phyloP scores from a whole-genome alignment of 2,113 vertebrate species.

The Crypturellus undulatus region DNA sequence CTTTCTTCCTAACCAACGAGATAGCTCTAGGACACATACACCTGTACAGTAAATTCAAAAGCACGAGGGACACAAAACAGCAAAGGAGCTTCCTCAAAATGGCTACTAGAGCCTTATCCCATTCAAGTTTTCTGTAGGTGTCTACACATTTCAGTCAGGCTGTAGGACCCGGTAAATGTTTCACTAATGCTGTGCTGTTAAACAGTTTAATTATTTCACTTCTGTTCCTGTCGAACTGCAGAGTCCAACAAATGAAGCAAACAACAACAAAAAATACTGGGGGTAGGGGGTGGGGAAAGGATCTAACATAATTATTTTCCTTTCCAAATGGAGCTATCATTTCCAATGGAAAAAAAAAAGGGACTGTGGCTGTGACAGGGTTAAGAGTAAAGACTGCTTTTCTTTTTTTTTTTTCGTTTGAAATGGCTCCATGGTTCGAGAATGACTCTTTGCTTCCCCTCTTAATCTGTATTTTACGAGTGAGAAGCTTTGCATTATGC shows the following conservation, averaged over 20 bases:
- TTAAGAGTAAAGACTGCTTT: slow-evolving; percentile 85
- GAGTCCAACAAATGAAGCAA: neutral
- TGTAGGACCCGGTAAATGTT: neutral
- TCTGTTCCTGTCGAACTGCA: neutral
- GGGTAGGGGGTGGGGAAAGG: neutral
- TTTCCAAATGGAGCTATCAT: neutral
- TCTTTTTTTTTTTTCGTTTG: slow-evolving; percentile 65
- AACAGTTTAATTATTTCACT: neutral
- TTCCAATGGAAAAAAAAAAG: neutral
- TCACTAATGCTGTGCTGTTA: neutral
- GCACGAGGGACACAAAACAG: neutral
- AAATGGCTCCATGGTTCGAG: slow-evolving; percentile 94
- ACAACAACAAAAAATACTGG: neutral
- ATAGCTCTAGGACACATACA: neutral
- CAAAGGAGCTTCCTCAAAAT: neutral
- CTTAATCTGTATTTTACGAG: slow-evolving; percentile 99
- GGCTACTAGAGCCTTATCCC: neutral
- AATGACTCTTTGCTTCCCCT: slow-evolving; percentile 95
- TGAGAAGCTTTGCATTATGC: slow-evolving; percentile 99
- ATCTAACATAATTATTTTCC: neutral
- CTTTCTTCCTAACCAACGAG: neutral
- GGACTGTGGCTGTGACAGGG: slow-evolving; percentile 72
- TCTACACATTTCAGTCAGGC: neutral
- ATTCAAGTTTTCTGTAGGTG: neutral
- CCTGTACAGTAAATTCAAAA: neutral